Base-by-base conservation (phyloP, 2,797 vertebrate species). In the Luscinia luscinia region DNA sequence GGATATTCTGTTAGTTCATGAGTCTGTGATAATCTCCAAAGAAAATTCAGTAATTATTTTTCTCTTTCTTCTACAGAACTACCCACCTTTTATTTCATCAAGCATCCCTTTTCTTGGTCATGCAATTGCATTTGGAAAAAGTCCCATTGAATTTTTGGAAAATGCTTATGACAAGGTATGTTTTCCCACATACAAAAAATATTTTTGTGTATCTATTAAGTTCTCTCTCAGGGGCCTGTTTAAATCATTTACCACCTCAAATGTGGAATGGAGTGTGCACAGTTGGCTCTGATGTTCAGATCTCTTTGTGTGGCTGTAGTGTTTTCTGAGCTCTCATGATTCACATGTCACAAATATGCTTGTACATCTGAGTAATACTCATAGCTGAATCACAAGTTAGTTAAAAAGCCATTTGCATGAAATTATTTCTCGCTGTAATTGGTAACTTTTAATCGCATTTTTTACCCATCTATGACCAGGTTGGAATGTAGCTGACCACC, bases 121-220 rank as follows among this genome's bases (percentile, higher is more conserved):
- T 64, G 99, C 99, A 13, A 88, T 99, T 15, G 97, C 98, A 18
- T 99, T 99, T 97, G 99, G 99, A n/a, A 99, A 97, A 97, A 99
- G 98, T 89, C 99, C 99, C 74, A 99, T 99, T 93, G 98, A 99
- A 32, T 99, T 99, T 95, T 96, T 99, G 76, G 99, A 99, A 97
- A 97, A 98, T 34, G 99, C 99, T 5, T 99, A 99, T 69, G 98
- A 99, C 59, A 99, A 99, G 98, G 99, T 99, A 95, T 2, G 36
- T 67, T 48, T 76, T 63, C 21, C 9, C 4, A 15, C 20, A 1
- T 34, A 21, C 10, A 26, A 17, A 17, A n/a, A 64, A 21, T 46
- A 9, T 10, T 52, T 57, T 20, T 40, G 19, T 27, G 5, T 62
- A 9, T 57, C 23, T 75, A 0, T 66, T 55, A 62, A 62, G 3